phyloP scores from a whole-genome alignment of 1,140 invertebrate genomes.

The Papilio helenus region DNA sequence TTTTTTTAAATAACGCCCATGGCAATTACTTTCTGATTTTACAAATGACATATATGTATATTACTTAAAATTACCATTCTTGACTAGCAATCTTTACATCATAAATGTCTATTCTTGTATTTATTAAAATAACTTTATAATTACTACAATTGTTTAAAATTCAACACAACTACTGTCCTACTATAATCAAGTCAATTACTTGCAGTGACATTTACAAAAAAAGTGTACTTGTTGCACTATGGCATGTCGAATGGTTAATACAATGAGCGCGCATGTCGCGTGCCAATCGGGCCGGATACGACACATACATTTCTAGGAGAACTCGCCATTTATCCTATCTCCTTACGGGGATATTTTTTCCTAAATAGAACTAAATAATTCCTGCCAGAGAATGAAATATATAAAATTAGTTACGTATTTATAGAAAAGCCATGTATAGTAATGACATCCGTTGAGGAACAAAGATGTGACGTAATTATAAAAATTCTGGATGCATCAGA shows the following conservation, averaged over 20 bases:
- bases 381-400: background rate
- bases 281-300: slow-evolving; percentile 59
- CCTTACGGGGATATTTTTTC: slow-evolving; percentile 27
- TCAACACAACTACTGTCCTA: background rate
- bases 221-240: slow-evolving; percentile 25
- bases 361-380: slow-evolving; percentile 27
- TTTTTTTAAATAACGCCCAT: no score
- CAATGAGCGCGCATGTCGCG: slow-evolving; percentile 49
- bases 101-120: no score
- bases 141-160: no score
- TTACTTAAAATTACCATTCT: no score
- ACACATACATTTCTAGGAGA: slow-evolving; percentile 58
- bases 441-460: background rate
- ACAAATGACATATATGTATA: no score
- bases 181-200: background rate
- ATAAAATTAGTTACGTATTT: background rate
- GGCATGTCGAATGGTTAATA: slow-evolving; percentile 8
- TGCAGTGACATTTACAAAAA: background rate
- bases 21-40: background rate
- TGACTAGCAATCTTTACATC: no score
- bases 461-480: slow-evolving; percentile 3
- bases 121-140: no score
- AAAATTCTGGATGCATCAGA: slow-evolving; percentile 38
- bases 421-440: background rate
- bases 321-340: slow-evolving; percentile 51